phyloP scores from a whole-genome alignment of 2,888 invertebrate species.

The Chrysolina haemoptera region DNA sequence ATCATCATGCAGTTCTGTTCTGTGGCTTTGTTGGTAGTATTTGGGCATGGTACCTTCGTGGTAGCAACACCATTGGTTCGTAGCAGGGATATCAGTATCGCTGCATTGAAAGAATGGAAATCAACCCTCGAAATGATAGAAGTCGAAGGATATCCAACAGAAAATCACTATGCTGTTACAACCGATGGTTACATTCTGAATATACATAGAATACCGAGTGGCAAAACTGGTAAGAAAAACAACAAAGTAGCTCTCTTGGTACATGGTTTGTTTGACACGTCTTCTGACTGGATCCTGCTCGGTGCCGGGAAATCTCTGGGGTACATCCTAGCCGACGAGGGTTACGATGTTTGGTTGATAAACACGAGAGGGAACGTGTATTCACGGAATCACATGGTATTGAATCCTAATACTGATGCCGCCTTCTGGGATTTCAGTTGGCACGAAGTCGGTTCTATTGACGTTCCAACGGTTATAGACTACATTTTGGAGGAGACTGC shows the following conservation, averaged over 20 bases:
- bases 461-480: constrained; percentile 86
- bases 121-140: background rate
- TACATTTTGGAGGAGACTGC: constrained; percentile 75
- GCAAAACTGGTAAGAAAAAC: background rate
- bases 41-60: too few species aligned
- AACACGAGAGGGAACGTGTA: constrained; percentile 75
- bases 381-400: constrained; percentile 67
- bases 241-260: constrained; percentile 35
- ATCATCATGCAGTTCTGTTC: too few species aligned
- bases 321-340: constrained; percentile 50
- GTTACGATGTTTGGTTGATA: constrained; percentile 56
- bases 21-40: too few species aligned
- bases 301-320: constrained; percentile 48
- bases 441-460: constrained; percentile 85
- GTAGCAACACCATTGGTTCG: too few species aligned
- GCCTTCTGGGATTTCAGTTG: constrained; percentile 72
- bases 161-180: background rate
- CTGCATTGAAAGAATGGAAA: too few species aligned
- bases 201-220: background rate
- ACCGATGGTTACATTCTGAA: background rate
- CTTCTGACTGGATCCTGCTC: constrained; percentile 80
- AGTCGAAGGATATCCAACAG: background rate
- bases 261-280: constrained; percentile 79
- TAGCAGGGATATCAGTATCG: too few species aligned
- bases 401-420: constrained; percentile 49